Base-by-base conservation (phyloP, 37 sponge, comb jelly and placozoan species). In the Lycopodina hypogea region DNA sequence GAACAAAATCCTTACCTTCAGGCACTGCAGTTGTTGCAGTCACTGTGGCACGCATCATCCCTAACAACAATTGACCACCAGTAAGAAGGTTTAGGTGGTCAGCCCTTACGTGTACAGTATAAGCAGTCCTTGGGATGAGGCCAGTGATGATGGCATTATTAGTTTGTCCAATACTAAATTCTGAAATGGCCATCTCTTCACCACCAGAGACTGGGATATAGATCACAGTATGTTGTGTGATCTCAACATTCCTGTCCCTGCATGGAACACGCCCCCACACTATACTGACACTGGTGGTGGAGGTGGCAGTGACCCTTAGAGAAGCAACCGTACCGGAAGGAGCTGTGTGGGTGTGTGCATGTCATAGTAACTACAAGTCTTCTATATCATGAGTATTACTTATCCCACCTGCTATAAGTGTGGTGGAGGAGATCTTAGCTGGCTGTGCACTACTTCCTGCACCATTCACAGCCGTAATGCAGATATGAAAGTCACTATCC, bases 221-320 rank as follows among this genome's bases (percentile, higher is more conserved):
- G 64, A 28, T 24, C 6, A 70, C 2, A 15, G 1, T 11, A 29
- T 80, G 70, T 35, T 45, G 48, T 32, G 80, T 71, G 68, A 80
- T 80, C 22, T 71, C 45, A 52, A 55, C 45, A 70, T 81, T 81
- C 23, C 74, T 30, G 7, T 64, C 65, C 0, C 28, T 11, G 39
- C 82, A 81, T 2, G 30, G 33, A 14, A 81, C 55, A 35, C 2
- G 29, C 11, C 36, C 82, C 82, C 82, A 81, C 17, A 2, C 0
- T 48, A 81, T 40, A 26, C 65, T 51, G 74, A 81, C 40, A 24
- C 28, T 79, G 30, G 69, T 30, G 70, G 70, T 1, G 38, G 58
- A 14, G 58, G 58, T 52, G 34, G 69, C 8, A 68, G 39, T 37
- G 33, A 8, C 52, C 41, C 1, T 50, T 12, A 78, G 56, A 56